Base-by-base conservation (phyloP, 2,888 invertebrate genomes). In the Therioaphis trifolii region DNA sequence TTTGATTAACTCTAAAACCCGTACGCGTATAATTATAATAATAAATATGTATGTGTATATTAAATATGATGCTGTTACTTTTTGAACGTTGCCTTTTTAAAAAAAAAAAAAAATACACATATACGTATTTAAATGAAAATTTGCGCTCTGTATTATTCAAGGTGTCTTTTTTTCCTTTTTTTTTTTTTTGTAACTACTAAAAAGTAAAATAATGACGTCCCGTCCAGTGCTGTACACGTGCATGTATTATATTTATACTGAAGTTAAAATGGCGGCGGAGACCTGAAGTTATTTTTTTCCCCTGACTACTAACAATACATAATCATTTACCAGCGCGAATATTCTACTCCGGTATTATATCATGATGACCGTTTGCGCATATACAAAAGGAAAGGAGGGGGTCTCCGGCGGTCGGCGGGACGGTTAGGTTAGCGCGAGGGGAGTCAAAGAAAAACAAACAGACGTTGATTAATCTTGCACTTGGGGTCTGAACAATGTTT, bases 391-490 rank as follows among this genome's bases (percentile, higher is more conserved):
- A 61, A 61, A 27, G 55, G 12, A 9, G 72, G n/a, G 29, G 52
- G 72, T n/a, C 72, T 72, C 49, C 24, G 72, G 15, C n/a, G 24
- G 46, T 21, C 14, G 29, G 27, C 11, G 49, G 11, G n/a, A 35
- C n/a, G 27, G 66, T 35, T 21, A 35, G 58, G 40, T 21, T 55
- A 35, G 40, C 49, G 4, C 40, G 5, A 9, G 58, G 74, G 76
- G 66, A 24, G 40, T 18, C 72, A 49, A 82, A 82, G 80, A 82
- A 82, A 82, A 82, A 82, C 80, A 82, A 82, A 82, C 72, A 82
- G 72, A 82, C 80, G 71, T 82, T 82, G 80, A 72, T 82, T 82
- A 72, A 82, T 82, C 72, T 72, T 82, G 72, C 72, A 82, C 80
- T 82, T 82, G 72, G 80, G 80, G 72, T 71, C 71, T 58, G 58